Percentiles rank a stretch among this genome's conserved stretches.
These are phyloP conservation scores for Lithophane semibrunnea DNA, from an alignment of 2,888 invertebrate species.

Conservation along the genomic window DNA sequence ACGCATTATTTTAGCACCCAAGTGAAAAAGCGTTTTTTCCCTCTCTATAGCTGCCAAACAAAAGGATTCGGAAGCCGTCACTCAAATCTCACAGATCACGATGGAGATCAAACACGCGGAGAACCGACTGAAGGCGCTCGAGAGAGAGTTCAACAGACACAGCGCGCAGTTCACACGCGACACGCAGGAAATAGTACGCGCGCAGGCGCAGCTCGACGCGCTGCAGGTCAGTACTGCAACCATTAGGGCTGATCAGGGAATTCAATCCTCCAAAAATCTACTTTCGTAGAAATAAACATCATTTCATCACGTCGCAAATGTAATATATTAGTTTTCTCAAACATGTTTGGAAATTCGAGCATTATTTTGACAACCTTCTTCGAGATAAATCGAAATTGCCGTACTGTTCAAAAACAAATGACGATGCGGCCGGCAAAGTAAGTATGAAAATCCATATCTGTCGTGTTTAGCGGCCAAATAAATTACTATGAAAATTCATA, in stretches of 20 bases:
- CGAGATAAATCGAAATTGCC: too few relatives aligned
- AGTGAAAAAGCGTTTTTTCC: background rate
- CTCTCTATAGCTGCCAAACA: constrained; percentile 92
- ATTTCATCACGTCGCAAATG: background rate
- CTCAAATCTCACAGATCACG: constrained; percentile 94
- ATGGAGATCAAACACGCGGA: constrained; percentile 93
- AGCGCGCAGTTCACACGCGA: constrained; percentile 93
- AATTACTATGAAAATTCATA: too few relatives aligned
- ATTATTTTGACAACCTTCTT: too few relatives aligned
- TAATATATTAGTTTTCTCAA: background rate
- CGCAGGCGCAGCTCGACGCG: constrained; percentile 78
- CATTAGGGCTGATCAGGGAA: too few relatives aligned
- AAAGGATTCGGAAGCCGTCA: constrained; percentile 93
- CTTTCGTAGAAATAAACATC: too few relatives aligned
- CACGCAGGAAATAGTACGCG: constrained; percentile 88
- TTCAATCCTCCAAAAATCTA: too few relatives aligned
- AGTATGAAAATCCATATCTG: too few relatives aligned
- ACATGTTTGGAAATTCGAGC: too few relatives aligned
- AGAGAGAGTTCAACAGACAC: constrained; percentile 92
- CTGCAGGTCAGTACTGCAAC: constrained; percentile 82
- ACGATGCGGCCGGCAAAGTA: too few relatives aligned
- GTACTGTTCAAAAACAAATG: too few relatives aligned
- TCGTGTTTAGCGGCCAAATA: too few relatives aligned
- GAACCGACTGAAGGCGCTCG: constrained; percentile 91
- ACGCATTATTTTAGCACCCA: background rate